These are phyloP conservation scores for Otocyon megalotis DNA, from an alignment of 2,113 vertebrate genomes.

Conservation along the genomic window DNA sequence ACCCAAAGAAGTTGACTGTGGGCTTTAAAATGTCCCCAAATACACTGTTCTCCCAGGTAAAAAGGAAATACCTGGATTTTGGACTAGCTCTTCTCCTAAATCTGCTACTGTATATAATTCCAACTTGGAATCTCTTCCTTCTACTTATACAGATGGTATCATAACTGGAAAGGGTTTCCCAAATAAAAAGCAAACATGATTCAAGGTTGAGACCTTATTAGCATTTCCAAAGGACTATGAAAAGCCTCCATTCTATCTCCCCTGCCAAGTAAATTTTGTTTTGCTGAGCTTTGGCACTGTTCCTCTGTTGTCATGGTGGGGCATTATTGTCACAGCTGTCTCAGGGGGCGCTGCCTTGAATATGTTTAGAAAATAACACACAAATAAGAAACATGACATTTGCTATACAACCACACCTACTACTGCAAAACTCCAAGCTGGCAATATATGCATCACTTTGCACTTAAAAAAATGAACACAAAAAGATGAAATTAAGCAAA, in stretches of 20 bases:
- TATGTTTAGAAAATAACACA: constrained; percentile 59
- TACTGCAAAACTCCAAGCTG: constrained; percentile 24
- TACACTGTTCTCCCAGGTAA: constrained; percentile 47
- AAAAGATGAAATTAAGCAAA: constrained; percentile 55
- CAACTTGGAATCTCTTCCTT: constrained; percentile 40
- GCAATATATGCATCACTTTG: not conserved
- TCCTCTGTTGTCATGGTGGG: constrained; percentile 72
- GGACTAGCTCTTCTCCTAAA: constrained; percentile 30
- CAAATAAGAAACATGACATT: constrained; percentile 57
- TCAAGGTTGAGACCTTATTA: constrained; percentile 82
- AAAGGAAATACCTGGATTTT: constrained; percentile 46
- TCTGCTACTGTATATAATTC: not conserved
- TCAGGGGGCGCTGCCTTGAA: constrained; percentile 49
- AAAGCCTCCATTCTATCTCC: constrained; percentile 70
- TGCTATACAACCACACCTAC: not conserved
- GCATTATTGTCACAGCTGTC: constrained; percentile 76
- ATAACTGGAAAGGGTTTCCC: constrained; percentile 80
- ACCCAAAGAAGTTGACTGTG: not conserved
- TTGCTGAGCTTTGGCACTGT: constrained; percentile 71
- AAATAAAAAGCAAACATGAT: constrained; percentile 80
- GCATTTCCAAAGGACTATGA: constrained; percentile 83
- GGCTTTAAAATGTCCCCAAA: constrained; percentile 40
- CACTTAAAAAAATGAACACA: constrained; percentile 17
- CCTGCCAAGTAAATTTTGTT: constrained; percentile 79
- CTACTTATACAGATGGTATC: constrained; percentile 62